Conservation (phyloP, 2,113 vertebrate species). For the Chamaetylas fuelleborni region DNA sequence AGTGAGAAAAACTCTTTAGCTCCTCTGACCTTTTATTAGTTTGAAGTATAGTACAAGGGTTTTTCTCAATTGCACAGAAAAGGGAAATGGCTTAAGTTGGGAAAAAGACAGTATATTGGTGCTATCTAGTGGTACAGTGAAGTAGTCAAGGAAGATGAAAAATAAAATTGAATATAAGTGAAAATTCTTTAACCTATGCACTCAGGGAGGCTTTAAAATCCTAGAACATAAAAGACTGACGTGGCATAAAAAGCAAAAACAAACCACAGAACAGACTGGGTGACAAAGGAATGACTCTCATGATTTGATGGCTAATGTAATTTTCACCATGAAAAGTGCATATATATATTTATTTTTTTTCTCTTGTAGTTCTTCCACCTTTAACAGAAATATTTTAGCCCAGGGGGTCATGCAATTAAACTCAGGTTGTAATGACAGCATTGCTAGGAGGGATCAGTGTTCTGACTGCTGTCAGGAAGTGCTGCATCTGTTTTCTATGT, state of each 20-base stretch:
- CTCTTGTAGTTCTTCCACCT: neutral
- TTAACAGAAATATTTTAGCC: neutral
- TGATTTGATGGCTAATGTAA: neutral
- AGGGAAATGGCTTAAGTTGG: neutral
- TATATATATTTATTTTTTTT: neutral
- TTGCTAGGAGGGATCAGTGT: neutral
- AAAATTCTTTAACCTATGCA: neutral
- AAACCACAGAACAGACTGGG: neutral
- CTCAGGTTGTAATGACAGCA: neutral
- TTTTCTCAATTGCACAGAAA: constrained; percentile 1
- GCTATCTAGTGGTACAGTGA: constrained; percentile 75
- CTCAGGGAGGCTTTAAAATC: neutral
- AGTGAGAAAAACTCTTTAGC: neutral
- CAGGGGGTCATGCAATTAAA: neutral
- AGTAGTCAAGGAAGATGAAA: constrained; percentile 35
- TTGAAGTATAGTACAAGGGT: neutral
- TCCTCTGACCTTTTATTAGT: constrained; percentile 47
- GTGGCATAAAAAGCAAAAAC: neutral
- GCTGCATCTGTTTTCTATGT: neutral
- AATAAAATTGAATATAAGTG: constrained; percentile 18
- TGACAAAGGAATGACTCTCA: neutral
- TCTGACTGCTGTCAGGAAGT: neutral
- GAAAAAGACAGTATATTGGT: constrained; percentile 59
- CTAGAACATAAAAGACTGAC: neutral
- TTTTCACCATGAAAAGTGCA: neutral